phyloP scores from a whole-genome alignment of 53 echinoderm and acorn worm species.

The Echinometra lucunter region DNA sequence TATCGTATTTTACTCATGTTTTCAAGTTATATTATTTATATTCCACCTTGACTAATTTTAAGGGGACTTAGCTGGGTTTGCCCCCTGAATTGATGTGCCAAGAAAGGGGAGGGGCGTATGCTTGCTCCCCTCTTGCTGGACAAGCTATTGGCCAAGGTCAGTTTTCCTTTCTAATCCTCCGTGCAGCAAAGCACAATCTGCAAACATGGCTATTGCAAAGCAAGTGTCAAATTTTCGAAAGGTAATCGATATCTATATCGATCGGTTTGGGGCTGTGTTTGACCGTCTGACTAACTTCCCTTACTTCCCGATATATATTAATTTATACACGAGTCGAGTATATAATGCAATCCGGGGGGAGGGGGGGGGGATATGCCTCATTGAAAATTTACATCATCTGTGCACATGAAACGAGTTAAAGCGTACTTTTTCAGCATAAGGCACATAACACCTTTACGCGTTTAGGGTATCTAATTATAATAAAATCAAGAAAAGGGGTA shows the following conservation, averaged over 20 bases:
- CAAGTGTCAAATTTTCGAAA: not conserved
- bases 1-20: too few species aligned
- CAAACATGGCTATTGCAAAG: not conserved
- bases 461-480: too few species aligned
- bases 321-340: not conserved
- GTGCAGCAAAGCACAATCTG: not conserved
- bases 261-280: slow-evolving; percentile 8
- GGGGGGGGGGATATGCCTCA: too few species aligned
- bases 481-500: too few species aligned
- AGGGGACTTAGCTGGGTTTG: too few species aligned
- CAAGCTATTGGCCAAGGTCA: not conserved
- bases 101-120: not conserved
- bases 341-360: too few species aligned
- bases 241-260: slow-evolving; percentile 34
- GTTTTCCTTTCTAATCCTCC: not conserved
- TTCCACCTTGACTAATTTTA: too few species aligned
- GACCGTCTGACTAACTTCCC: slow-evolving; percentile 12
- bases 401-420: too few species aligned
- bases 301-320: not conserved
- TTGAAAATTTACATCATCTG: too few species aligned
- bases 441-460: too few species aligned
- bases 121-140: not conserved
- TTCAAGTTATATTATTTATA: too few species aligned
- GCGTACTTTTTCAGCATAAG: too few species aligned
- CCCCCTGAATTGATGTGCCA: not conserved